phyloP scores from a whole-genome alignment of 1,140 invertebrate genomes.

The Neodiprion virginianus region DNA sequence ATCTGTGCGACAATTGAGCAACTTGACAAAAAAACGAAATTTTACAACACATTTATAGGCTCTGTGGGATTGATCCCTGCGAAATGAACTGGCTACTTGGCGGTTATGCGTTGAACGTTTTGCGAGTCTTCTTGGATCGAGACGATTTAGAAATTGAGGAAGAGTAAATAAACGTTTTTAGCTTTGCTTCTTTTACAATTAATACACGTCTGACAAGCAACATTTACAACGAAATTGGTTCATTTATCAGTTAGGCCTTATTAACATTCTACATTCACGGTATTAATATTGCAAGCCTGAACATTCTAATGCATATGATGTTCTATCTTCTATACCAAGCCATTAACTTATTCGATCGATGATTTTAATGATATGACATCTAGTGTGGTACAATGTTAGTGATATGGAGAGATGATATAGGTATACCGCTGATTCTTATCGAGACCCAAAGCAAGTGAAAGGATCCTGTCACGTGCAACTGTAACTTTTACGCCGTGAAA shows the following conservation, averaged over 20 bases:
- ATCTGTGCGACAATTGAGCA: not conserved
- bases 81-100: too few species aligned
- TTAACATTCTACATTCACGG: conserved; percentile 37
- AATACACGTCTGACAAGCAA: conserved; percentile 47
- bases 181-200: conserved; percentile 22
- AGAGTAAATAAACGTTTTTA: conserved; percentile 38
- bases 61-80: too few species aligned
- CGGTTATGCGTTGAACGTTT: too few species aligned
- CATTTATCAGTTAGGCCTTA: conserved; percentile 53
- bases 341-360: conserved; percentile 34
- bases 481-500: too few species aligned
- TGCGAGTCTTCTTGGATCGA: not conserved
- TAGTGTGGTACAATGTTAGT: conserved; percentile 48
- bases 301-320: conserved; percentile 5
- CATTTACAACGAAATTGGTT: conserved; percentile 39
- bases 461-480: not conserved
- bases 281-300: conserved; percentile 20
- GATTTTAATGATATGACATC: conserved; percentile 49
- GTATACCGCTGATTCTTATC: not conserved
- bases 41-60: too few species aligned
- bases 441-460: not conserved
- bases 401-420: conserved; percentile 49
- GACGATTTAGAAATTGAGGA: conserved; percentile 40
- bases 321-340: conserved; percentile 15
- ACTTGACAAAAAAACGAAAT: not conserved